Evolutionary conservation across 2,797 vertebrate genomes (phyloP), one percentile per base, ranked within the genome.

Genomic region (Eospalax fontanierii): DNA sequence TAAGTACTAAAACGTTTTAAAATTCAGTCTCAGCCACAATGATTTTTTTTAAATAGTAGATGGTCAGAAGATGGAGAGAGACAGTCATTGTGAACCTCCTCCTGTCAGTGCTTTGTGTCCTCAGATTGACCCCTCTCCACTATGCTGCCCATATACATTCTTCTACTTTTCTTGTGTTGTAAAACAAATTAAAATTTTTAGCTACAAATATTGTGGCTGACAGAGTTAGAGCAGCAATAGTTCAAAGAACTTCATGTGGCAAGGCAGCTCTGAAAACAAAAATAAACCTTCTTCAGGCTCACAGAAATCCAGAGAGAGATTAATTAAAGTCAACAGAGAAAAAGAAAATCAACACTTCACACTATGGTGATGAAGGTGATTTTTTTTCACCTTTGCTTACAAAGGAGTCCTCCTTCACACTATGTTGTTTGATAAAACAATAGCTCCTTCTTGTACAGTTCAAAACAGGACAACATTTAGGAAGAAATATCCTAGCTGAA

Each of bases 101-200:
- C 21, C 63, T 28, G 75, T 75, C 33, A 84, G 50, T 30, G 24
- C 9, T 86, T 16, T 86, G 82, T 57, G 50, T 82, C 78, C 43
- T 96, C 26, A 33, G n/a, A n/a, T 33, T 84, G 66, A 92, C 30
- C 33, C 92, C 65, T 92, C 24, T 82, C 26, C 38, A 59, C 43
- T 93, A 8, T 83, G 73, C 35, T 74, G 24, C 22, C 30, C 22
- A 63, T 43, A 80, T 6, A 61, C 14, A 79, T 86, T 66, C 16
- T 82, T 96, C 66, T 68, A 61, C 26, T 96, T 95, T 90, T 63
- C 35, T 83, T 35, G 10, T 66, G 35, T 63, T 94, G 92, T 94
- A 86, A 95, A 96, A 94, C 86, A 93, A 97, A 92, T 94, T 92
- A 92, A 91, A 94, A 85, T 75, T 61, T 91, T 96, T 83, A 92